Evolutionary conservation across 2,888 invertebrate species (phyloP).

Genomic region (Cheilosia pagana): DNA sequence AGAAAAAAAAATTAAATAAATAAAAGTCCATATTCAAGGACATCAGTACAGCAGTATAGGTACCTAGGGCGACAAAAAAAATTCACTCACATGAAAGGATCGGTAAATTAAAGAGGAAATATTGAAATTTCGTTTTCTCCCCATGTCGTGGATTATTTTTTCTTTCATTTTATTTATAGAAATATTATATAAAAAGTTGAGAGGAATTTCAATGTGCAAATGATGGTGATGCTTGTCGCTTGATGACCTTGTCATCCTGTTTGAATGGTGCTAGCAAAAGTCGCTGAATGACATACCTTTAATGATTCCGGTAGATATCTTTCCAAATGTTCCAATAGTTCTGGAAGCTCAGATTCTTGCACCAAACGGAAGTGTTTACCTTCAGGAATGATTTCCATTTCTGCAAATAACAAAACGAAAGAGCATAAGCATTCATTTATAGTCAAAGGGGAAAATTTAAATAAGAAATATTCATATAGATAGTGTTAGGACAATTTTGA

Average conservation of each 20-base stretch:
- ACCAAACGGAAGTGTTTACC: constrained; percentile 95
- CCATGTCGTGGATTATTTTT: not conserved
- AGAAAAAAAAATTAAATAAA: constrained; percentile 4
- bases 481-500: no score
- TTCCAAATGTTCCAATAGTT: constrained; percentile 91
- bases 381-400: constrained; percentile 93
- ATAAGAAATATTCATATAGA: no score
- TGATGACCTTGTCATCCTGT: constrained; percentile 10
- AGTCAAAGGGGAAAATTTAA: no score
- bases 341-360: constrained; percentile 92
- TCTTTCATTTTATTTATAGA: not conserved
- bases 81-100: constrained; percentile 35
- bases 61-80: not conserved
- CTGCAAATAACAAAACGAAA: constrained; percentile 83
- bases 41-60: constrained; percentile 9
- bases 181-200: not conserved
- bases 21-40: constrained; percentile 35
- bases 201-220: not conserved
- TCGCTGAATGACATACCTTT: constrained; percentile 86
- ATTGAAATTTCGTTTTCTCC: constrained; percentile 40
- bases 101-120: constrained; percentile 45
- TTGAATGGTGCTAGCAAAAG: constrained; percentile 55
- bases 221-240: not conserved
- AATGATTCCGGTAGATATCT: constrained; percentile 93
- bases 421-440: no score